Base-by-base conservation (phyloP, 2,113 vertebrate genomes). In the Oceanodroma tethys region DNA sequence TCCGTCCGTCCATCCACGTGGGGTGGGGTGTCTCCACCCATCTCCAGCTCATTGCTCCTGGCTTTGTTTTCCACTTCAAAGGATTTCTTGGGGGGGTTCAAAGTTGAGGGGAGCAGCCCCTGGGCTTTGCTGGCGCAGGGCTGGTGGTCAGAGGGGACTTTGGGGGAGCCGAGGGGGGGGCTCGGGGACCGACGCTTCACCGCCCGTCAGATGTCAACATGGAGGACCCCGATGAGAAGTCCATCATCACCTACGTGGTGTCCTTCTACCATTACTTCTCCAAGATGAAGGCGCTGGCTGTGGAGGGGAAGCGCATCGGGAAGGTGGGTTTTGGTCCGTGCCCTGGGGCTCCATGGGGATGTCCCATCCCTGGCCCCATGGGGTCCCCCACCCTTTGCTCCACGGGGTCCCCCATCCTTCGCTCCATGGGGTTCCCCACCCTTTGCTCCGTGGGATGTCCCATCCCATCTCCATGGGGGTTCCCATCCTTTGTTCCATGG, bases 261-360 rank as follows among this genome's bases (percentile, higher is more conserved):
- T 98, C 99, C 53, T 99, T 99, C 97, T 99, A 99, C 96, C 99
- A 99, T 95, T 99, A 99, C 95, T 99, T 99, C 98, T 99, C 99
- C 95, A 99, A 99, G 98, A 99, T 99, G 99, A 99, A 99, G 98
- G 99, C 99, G 13, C 97, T 99, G 95, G 99, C 99, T 4, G 99
- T 99, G 91, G 99, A 99, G 89, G 99, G 99, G 71, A 99, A 99
- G 95, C 98, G 99, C 60, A 99, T 99, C 2, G 99, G 99, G 81
- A 99, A 99, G 99, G 99, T 99, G 97, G 58, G 92, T 2, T 20
- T 16, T 0, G 55, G 3, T 11, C 53, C 4, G 16, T 10, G 10
- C 53, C 29, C 16, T 11, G 29, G 2, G 29, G 29, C 16, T 32
- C 50, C 38, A 30, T 6, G 27, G 48, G 26, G 30, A n/a, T 50